Base-by-base conservation (phyloP, 2,797 vertebrate species). In the Pangasius larnaudii region DNA sequence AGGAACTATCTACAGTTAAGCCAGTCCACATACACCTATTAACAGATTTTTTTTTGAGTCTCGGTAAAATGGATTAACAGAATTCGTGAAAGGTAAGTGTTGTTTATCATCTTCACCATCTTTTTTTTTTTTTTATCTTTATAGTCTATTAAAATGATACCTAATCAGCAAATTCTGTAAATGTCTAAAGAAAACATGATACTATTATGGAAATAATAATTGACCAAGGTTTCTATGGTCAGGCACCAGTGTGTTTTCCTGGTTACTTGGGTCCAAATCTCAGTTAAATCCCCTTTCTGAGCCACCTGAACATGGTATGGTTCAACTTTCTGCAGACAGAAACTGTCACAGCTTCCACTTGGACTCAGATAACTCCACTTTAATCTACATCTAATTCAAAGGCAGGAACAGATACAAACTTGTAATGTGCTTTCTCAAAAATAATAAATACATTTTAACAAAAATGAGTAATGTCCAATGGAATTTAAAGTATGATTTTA, bases 1-100 rank as follows among this genome's bases (percentile, higher is more conserved):
- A 63, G 71, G 81, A 89, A 88, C 49, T 65, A 18, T 19, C 67
- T 81, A 53, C 39, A 69, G 13, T 56, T 65, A 65, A 39, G 42
- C 9, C 53, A 61, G 83, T 79, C 33, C 33, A 56, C 22, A 77
- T 2, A 71, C 18, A 78, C n/a, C 11, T 59, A 36, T 18, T 14
- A 24, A 61, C 56, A 74, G 36, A 10, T 33, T 51, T 10, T 33
- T 51, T 10, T 69, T 19, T 7, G 14, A 63, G 30, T 61, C 19
- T 13, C 46, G 49, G n/a, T 11, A 18, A 63, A 56, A 75, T 77
- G 19, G 46, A 78, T 63, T 84, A 80, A 22, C 49, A 19, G 33
- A 11, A 5, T n/a, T 22, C 2, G 0, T 16, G 22, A 33, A n/a
- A 16, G 65, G 84, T 85, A 72, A 85, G 84, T 58, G 22, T 19